Conservation (phyloP, 2,797 vertebrate species). For the Ateles fusciceps region DNA sequence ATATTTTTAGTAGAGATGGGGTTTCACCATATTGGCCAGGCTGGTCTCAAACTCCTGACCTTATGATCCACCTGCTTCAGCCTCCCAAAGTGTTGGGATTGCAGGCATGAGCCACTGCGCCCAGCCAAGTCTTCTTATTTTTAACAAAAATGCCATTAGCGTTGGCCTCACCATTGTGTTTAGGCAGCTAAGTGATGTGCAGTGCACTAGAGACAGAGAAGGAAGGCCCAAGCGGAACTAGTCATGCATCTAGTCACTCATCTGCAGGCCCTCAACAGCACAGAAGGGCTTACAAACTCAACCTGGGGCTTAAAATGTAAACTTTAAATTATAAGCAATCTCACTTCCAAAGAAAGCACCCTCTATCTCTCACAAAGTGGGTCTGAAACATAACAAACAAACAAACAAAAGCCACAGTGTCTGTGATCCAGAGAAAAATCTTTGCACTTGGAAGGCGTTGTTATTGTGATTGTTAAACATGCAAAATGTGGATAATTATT, state of each 20-base stretch:
- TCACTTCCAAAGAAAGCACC: neutral
- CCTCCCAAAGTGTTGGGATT: too few relatives aligned
- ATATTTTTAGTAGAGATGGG: too few relatives aligned
- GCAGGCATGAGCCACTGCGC: too few relatives aligned
- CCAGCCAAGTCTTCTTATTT: neutral
- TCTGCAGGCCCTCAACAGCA: neutral
- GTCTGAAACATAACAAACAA: neutral
- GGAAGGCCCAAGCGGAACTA: neutral
- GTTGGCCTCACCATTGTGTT: neutral
- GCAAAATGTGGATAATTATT: constrained; percentile 41
- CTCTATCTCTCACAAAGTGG: neutral
- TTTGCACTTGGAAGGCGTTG: constrained; percentile 39
- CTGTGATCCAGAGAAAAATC: constrained; percentile 28
- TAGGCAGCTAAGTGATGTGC: neutral
- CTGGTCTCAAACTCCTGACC: too few relatives aligned
- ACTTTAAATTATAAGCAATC: neutral
- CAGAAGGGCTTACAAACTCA: neutral
- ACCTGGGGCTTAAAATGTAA: neutral
- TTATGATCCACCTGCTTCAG: too few relatives aligned
- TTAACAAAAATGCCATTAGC: neutral
- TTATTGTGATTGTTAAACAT: constrained; percentile 63
- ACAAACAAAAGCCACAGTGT: neutral
- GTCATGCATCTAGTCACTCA: neutral
- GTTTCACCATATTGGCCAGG: too few relatives aligned
- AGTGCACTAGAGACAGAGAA: neutral